Evolutionary conservation across 2,888 invertebrate genomes (phyloP).

Genomic region (Mythimna loreyi): DNA sequence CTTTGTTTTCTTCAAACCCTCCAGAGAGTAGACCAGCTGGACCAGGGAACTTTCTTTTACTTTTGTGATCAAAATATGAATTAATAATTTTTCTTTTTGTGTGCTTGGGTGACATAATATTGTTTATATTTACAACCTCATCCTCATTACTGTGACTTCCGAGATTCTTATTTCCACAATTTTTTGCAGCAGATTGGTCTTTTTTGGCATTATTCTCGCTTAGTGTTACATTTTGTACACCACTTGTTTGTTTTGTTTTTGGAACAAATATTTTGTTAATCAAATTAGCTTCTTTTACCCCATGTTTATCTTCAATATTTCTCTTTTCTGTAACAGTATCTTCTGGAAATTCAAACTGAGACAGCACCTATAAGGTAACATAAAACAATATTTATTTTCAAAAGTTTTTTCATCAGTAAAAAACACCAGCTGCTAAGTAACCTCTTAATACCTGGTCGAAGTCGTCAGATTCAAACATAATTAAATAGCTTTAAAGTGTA

Average conservation of each 20-base stretch:
- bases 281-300: conserved; percentile 8
- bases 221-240: conserved; percentile 1
- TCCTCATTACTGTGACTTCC: conserved; percentile 15
- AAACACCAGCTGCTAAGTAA: neutral
- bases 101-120: conserved; percentile 74
- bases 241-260: conserved; percentile 16
- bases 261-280: conserved; percentile 3
- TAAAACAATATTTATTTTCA: neutral
- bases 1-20: conserved; percentile 76
- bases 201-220: conserved; percentile 5
- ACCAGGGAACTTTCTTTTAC: conserved; percentile 87
- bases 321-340: conserved; percentile 37
- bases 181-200: conserved; percentile 1
- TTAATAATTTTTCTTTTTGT: conserved; percentile 84
- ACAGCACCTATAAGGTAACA: conserved; percentile 75
- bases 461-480: conserved; percentile 88
- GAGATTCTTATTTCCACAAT: conserved; percentile 23
- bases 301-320: conserved; percentile 21
- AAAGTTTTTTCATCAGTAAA: neutral
- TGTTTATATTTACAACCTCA: conserved; percentile 22
- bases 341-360: conserved; percentile 84
- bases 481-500: neutral
- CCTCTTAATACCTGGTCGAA: conserved; percentile 80
- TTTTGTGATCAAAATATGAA: conserved; percentile 83
- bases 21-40: conserved; percentile 85